These are phyloP conservation scores for Gopherus evgoodei DNA, from an alignment of 2,113 vertebrate species.

Conservation along the genomic window DNA sequence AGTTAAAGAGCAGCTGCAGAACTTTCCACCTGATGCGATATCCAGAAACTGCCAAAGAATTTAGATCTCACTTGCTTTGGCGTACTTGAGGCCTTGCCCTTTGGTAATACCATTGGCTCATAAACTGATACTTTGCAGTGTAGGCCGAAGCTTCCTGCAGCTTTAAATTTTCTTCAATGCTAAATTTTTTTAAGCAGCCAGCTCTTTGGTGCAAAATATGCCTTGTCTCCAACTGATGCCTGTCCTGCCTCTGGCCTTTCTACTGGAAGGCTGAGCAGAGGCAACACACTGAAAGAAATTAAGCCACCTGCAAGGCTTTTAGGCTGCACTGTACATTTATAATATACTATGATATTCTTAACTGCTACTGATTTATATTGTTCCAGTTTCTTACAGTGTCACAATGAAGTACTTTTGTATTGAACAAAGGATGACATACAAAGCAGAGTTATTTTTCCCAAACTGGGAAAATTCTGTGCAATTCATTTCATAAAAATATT, in stretches of 20 bases:
- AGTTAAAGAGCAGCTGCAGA: not conserved
- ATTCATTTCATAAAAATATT: not conserved
- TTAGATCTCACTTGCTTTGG: not conserved
- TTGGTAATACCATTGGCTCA: not conserved
- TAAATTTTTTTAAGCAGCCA: not conserved
- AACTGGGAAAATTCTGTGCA: not conserved
- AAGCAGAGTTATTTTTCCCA: not conserved
- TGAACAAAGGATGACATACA: not conserved
- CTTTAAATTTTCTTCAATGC: not conserved
- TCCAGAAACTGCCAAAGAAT: not conserved
- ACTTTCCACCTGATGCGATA: not conserved
- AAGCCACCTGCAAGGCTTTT: not conserved
- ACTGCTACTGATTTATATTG: not conserved
- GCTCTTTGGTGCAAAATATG: not conserved
- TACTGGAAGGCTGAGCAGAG: not conserved
- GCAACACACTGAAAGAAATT: not conserved
- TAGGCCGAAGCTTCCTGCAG: not conserved
- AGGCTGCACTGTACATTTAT: not conserved
- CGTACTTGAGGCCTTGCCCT: accelerated
- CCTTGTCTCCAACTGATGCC: not conserved
- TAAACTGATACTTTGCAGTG: not conserved
- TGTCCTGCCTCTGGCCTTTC: too few species aligned
- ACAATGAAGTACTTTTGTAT: not conserved
- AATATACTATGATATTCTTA: not conserved
- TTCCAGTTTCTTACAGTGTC: not conserved